Evolutionary conservation across 2,888 invertebrate species (phyloP), one percentile per base, ranked within the genome.

Genomic region (Rhingia rostrata): DNA sequence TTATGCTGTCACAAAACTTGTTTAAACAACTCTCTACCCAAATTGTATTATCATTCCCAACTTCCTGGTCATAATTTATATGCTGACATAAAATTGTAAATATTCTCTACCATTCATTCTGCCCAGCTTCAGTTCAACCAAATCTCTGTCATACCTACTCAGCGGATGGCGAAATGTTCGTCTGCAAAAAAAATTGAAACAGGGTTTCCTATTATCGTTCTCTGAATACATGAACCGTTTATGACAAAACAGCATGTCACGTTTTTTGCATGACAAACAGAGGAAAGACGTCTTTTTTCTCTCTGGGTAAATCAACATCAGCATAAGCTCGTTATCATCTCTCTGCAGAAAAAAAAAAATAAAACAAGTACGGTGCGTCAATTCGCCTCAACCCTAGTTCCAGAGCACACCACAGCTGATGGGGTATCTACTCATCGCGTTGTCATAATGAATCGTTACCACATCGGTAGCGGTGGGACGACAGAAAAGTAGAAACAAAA

Each of bases 301-400:
- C 32, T 10, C 41, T 43, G 58, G n/a, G 54, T 14, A 49, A 69
- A 56, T 70, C 69, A 67, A 75, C 66, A 67, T 49, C 79, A 79
- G 54, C 80, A 74, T 69, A 80, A 81, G 69, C 69, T 75, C 58
- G 80, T 81, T 81, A 81, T 81, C 81, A 75, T 75, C 43, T 9
- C 45, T 64, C 75, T 74, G 75, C 81, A 81, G 75, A 69, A 45
- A 69, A 45, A 14, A 4, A 14, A 56, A 56, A 56, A 54, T 6
- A 56, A 56, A 56, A 3, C 14, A 30, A 22, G 33, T 53, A 12
- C 4, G 60, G 14, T 33, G 63, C 58, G 35, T 14, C 43, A 49
- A 0, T 4, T 6, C 12, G 30, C 2, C 12, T 7, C 43, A 43
- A 45, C 35, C 7, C 35, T n/a, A 37, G 37, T 37, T 10, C 47